Base-by-base conservation (phyloP, 2,113 vertebrate genomes). In the Cebidichthys violaceus region DNA sequence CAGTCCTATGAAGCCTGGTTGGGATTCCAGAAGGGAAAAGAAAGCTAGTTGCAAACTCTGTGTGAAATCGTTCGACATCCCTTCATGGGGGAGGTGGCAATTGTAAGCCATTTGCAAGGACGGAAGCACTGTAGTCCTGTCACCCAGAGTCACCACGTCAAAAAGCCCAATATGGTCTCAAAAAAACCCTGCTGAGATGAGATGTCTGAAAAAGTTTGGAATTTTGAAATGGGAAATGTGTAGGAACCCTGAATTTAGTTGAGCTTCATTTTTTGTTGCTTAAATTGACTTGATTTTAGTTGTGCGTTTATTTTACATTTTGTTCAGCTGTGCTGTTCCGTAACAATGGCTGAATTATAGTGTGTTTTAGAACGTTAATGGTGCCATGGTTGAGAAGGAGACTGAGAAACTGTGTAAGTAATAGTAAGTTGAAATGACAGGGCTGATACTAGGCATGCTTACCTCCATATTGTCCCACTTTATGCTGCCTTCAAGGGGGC, bases 401-500 rank as follows among this genome's bases (percentile, higher is more conserved):
- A 29, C 62, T 41, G 4, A 45, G 27, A 65, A 29, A 67, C 33
- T 8, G n/a, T n/a, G 33, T 22, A 35, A 72, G 15, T 66, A 75
- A 80, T 60, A 11, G 11, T 64, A 35, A 31, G 5, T 15, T 33
- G 18, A 37, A 73, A 68, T 75, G 50, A 65, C 31, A 41, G 33
- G 45, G 31, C 33, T 33, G 45, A 22, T 52, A n/a, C 18, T 37
- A 22, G 65, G 61, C 35, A 66, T 35, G 27, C 33, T 81, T 31
- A 60, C 57, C 70, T 69, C 43, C 31, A n/a, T 66, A 20, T 66
- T 50, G 66, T 76, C 37, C 50, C 61, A 14, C 13, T 83, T 31
- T 64, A 31, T 27, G 50, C 39, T 75, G 72, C 35, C 41, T 74
- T 50, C 50, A 55, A 27, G 50, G 41, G 8, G 9, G 5, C 31